A percentile compares a stretch with the other conserved stretches of the same genome.
Evolutionary conservation across 2,797 vertebrate species (phyloP).

Genomic region (Amazonetta brasiliensis): DNA sequence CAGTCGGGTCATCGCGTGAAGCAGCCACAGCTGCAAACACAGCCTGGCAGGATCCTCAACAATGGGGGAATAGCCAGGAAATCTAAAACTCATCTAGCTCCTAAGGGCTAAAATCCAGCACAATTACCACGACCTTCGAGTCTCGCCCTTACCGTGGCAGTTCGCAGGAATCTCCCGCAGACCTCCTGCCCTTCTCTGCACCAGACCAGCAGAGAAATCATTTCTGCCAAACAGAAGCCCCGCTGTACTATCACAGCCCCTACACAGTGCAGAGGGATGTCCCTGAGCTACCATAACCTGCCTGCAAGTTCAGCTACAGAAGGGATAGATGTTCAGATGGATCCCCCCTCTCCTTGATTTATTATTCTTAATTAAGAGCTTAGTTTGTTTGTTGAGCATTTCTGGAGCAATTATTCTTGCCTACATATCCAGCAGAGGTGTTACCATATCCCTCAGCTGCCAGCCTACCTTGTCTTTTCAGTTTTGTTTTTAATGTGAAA

Average conservation of each 20-base stretch:
- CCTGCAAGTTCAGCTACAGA: background rate
- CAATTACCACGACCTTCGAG: background rate
- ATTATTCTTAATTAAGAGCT: slow-evolving; percentile 68
- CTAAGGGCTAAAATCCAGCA: background rate
- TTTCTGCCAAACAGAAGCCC: background rate
- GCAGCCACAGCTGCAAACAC: background rate
- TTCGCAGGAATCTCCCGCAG: background rate
- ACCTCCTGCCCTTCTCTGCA: background rate
- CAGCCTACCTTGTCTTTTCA: slow-evolving; percentile 12
- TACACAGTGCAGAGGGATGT: background rate
- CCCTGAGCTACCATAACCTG: slow-evolving; percentile 17
- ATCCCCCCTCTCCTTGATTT: slow-evolving; percentile 53
- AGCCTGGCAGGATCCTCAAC: background rate
- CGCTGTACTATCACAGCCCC: background rate
- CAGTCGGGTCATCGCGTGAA: fast-evolving
- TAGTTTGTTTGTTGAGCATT: slow-evolving; percentile 32
- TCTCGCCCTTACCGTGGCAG: background rate
- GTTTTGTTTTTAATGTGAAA: slow-evolving; percentile 7
- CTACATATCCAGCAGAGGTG: slow-evolving; percentile 26
- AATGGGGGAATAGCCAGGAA: background rate
- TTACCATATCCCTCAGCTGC: slow-evolving; percentile 20
- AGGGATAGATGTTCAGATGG: background rate
- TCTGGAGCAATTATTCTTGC: slow-evolving; percentile 58
- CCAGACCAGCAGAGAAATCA: background rate
- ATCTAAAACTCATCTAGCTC: background rate